Conservation (phyloP, 2,888 invertebrate species). For the Orchestes rusci region DNA sequence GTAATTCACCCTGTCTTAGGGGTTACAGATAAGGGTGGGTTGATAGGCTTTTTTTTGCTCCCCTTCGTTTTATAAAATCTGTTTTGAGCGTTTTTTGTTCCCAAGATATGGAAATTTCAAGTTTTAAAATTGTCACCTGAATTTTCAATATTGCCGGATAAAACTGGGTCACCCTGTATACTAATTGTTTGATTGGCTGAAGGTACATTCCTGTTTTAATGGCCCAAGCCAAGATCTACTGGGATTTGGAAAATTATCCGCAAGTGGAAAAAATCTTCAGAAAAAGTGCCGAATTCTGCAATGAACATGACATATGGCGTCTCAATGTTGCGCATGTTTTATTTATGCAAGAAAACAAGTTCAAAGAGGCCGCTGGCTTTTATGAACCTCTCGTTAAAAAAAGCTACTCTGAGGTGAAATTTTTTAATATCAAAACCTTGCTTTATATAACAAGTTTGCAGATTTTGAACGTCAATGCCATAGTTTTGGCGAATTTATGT, state of each 20-base stretch:
- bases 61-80: no score
- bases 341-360: conserved; percentile 99
- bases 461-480: conserved; percentile 93
- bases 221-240: conserved; percentile 98
- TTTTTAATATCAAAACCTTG: background rate
- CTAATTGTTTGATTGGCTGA: no score
- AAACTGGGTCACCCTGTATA: no score
- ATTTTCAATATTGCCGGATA: no score
- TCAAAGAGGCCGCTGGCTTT: conserved; percentile 95
- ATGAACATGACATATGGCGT: conserved; percentile 95
- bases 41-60: no score
- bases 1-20: no score
- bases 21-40: no score
- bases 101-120: no score
- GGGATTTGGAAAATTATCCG: conserved; percentile 93
- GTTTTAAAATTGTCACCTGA: no score
- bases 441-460: conserved; percentile 36
- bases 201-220: conserved; percentile 97
- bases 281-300: conserved; percentile 96
- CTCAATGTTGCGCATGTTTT: conserved; percentile 97
- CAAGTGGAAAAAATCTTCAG: conserved; percentile 96
- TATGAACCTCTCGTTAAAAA: conserved; percentile 97
- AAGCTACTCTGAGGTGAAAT: conserved; percentile 76
- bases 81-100: no score
- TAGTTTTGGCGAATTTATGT: conserved; percentile 95